Percentiles rank a stretch among this genome's conserved stretches.
Evolutionary conservation across 2,888 invertebrate genomes (phyloP).

Genomic region (Polietes domitor): DNA sequence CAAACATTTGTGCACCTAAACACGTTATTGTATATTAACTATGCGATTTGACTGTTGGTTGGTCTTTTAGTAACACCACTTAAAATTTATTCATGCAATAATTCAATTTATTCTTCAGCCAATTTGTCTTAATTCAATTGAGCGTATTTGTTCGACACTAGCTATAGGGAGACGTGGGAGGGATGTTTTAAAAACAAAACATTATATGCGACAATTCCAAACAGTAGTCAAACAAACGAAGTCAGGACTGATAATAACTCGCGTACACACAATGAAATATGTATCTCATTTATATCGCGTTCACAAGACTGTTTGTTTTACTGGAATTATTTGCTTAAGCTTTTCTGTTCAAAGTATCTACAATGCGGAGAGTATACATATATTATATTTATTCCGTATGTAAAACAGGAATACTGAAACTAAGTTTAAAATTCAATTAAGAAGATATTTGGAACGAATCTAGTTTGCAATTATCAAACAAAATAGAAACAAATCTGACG

Average conservation of each 20-base stretch:
- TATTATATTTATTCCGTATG: too few relatives aligned
- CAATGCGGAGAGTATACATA: too few relatives aligned
- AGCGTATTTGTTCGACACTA: conserved; percentile 7
- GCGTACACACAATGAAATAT: neutral
- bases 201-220: neutral
- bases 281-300: neutral
- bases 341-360: conserved; percentile 3
- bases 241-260: neutral
- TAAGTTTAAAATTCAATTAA: too few relatives aligned
- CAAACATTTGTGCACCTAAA: too few relatives aligned
- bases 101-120: conserved; percentile 33
- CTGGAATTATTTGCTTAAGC: conserved; percentile 17
- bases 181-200: neutral
- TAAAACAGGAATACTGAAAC: too few relatives aligned
- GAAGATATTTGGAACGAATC: too few relatives aligned
- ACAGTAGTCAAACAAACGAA: neutral
- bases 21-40: conserved; percentile 8
- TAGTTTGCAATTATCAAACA: too few relatives aligned
- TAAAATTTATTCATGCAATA: conserved; percentile 13
- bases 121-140: conserved; percentile 30
- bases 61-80: conserved; percentile 12
- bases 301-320: neutral
- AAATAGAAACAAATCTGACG: too few relatives aligned
- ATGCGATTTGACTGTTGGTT: conserved; percentile 19
- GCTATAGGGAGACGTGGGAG: neutral